phyloP scores from a whole-genome alignment of 2,113 vertebrate genomes.

The Ctenomys sociabilis region DNA sequence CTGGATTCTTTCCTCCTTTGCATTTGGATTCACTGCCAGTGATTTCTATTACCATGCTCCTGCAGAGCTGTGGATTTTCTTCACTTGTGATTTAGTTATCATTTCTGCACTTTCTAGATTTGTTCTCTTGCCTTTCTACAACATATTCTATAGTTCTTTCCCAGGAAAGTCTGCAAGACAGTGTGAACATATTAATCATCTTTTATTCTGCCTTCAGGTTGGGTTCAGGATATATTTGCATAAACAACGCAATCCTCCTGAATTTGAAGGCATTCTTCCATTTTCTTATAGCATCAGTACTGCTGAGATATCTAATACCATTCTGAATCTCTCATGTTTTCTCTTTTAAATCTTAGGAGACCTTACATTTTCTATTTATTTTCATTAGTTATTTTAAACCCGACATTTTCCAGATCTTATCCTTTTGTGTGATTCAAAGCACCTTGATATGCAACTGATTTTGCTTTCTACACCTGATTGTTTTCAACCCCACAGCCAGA shows the following conservation, averaged over 20 bases:
- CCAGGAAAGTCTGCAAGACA: background rate
- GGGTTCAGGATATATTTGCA: background rate
- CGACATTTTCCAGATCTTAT: background rate
- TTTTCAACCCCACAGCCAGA: background rate
- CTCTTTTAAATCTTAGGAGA: background rate
- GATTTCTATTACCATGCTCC: background rate
- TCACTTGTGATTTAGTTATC: background rate
- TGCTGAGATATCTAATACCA: background rate
- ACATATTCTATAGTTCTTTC: background rate
- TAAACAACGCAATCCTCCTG: background rate
- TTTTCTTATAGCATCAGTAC: background rate
- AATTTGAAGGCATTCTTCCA: conserved; percentile 10
- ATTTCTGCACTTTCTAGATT: background rate
- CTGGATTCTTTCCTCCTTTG: background rate
- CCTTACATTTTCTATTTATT: background rate
- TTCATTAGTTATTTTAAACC: background rate
- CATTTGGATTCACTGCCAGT: background rate
- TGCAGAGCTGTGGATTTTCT: background rate
- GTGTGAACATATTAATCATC: background rate
- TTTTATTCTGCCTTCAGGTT: conserved; percentile 11
- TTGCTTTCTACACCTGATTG: background rate
- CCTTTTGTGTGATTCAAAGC: background rate
- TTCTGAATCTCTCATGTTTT: conserved; percentile 1
- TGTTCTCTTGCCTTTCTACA: background rate
- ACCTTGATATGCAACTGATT: background rate